Evolutionary conservation across 2,797 vertebrate genomes (phyloP), one percentile per base, ranked within the genome.

Genomic region (Eospalax fontanierii): DNA sequence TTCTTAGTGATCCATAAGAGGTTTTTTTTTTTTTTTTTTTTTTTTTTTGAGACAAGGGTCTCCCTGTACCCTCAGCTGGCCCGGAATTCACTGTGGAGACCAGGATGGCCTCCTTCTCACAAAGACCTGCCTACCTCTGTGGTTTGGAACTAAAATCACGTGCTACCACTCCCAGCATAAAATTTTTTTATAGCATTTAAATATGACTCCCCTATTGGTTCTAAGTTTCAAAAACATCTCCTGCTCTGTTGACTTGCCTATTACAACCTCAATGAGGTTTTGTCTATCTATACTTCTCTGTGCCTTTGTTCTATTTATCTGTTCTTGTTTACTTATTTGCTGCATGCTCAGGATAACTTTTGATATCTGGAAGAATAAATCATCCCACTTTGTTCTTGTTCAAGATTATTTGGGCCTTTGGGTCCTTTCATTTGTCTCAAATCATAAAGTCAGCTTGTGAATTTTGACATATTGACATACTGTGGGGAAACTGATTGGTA

Each of bases 401-500:
- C 46, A 89, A 89, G 35, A 87, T 90, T 28, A 1, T 71, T 91
- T 80, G 81, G 28, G 22, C 24, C 40, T 66, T 83, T 65, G 79
- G 8, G 22, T 22, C n/a, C 11, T 96, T 90, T 28, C 0, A 30
- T 90, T 85, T 86, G 46, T 40, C 81, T 91, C 65, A 70, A 84
- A 81, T 81, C 87, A 94, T 92, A 90, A 95, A 93, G 71, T 82
- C 3, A 87, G 35, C 3, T 96, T 94, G 24, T 89, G 57, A 85
- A 91, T 95, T 96, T 84, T 94, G 75, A 94, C 33, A 88, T 22
- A 81, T 5, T 26, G 4, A 73, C n/a, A 33, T 50, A 89, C 15
- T 26, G 14, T 74, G 87, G 71, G 26, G 14, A 74, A 90, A 78
- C 65, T 81, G 61, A 80, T 81, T 76, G 73, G 68, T 24, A 40